Base-by-base conservation (phyloP, 2,113 vertebrate genomes). In the Mus pahari region DNA sequence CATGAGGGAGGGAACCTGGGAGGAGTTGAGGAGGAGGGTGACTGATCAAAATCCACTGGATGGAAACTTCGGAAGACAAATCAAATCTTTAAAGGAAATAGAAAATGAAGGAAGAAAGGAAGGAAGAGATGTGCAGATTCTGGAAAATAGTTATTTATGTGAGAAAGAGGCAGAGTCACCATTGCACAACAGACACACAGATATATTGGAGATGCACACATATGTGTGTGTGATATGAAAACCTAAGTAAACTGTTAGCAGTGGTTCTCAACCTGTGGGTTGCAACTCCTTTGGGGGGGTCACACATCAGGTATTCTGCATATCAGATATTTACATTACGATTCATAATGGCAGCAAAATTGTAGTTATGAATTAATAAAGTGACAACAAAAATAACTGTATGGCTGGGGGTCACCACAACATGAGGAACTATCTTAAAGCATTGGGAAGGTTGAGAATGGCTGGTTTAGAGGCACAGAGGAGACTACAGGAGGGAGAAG, bases 101-200 rank as follows among this genome's bases (percentile, higher is more conserved):
- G 22, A 91, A 82, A 96, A 90, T 28, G 45, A 86, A 94, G n/a
- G 64, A 95, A 93, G 31, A 16, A 71, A 36, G 45, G 75, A 92
- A 45, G 14, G 48, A 84, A 94, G 92, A 12, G 74, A 60, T 96
- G 53, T 24, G 83, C 14, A 50, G 7, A 64, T 90, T 87, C 55
- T 53, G 22, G 55, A 75, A 70, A 86, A 50, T 13, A 60, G 33
- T 86, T 68, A 1, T 64, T 81, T 79, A 45, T 50, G 83, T 2
- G 31, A 88, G 53, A 90, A 90, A 66, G 28, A 84, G 79, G 50
- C 13, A 31, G 45, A 90, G 62, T 12, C 12, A 10, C 5, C 33
- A 70, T 22, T 4, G 90, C 12, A 87, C 1, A 8, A 36, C 58
- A 45, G 64, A 55, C 10, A 71, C 7, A 71, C 4, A 92, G 90